Conservation (phyloP, 2,797 vertebrate species). For the Intellagama lesueurii region DNA sequence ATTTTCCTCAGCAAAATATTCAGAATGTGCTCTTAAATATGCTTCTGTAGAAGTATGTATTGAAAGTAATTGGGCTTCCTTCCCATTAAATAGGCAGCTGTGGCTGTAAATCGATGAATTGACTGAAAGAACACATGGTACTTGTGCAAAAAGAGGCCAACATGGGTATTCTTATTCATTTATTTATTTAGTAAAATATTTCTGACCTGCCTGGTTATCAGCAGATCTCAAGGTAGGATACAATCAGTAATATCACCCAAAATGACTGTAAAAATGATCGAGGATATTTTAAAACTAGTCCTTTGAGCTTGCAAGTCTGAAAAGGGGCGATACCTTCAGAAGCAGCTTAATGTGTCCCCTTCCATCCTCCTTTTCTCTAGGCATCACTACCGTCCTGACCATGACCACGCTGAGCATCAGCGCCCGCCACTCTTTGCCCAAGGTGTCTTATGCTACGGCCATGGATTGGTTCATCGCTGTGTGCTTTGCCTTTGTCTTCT, state of each 20-base stretch:
- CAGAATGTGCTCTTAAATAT: background rate
- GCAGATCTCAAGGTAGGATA: no score
- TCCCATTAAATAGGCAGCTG: background rate
- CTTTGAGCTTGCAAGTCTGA: background rate
- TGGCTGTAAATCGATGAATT: background rate
- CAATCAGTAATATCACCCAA: background rate
- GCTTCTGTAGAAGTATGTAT: background rate
- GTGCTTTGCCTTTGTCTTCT: slow-evolving; percentile 96
- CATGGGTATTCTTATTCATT: background rate
- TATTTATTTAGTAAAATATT: no score
- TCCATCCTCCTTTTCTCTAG: slow-evolving; percentile 69
- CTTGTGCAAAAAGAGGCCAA: background rate
- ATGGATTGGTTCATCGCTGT: slow-evolving; percentile 99
- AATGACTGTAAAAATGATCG: background rate
- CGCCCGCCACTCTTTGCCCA: slow-evolving; percentile 93
- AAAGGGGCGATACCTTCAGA: background rate
- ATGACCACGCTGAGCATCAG: slow-evolving; percentile 97
- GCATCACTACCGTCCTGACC: slow-evolving; percentile 94
- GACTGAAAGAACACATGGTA: background rate
- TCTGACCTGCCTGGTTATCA: no score
- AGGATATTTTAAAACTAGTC: no score
- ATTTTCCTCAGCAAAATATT: background rate
- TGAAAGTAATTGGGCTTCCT: background rate
- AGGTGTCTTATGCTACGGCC: slow-evolving; percentile 94
- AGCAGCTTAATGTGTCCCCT: slow-evolving; percentile 30